Conservation (phyloP, 2,888 invertebrate species). For the Macroteleia sp. region DNA sequence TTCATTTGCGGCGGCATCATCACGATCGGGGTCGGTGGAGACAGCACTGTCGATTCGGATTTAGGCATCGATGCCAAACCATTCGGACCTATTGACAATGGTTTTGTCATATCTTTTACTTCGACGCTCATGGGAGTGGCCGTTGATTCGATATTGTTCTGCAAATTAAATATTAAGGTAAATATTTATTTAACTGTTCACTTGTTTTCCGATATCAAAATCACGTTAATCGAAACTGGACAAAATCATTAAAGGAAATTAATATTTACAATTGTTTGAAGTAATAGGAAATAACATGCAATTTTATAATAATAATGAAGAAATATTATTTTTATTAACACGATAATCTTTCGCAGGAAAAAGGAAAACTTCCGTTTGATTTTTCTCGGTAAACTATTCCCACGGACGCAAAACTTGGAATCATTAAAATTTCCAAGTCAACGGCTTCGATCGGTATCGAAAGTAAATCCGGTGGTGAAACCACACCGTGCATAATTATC, state of each 20-base stretch:
- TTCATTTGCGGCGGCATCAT: constrained; percentile 52
- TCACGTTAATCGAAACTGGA: no score
- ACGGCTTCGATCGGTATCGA: constrained; percentile 61
- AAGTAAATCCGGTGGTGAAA: constrained; percentile 67
- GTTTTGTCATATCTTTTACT: constrained; percentile 14
- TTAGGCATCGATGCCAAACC: constrained; percentile 15
- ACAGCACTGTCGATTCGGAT: constrained; percentile 28
- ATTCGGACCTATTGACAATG: constrained; percentile 22
- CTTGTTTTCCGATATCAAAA: no score
- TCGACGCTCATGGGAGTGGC: constrained; percentile 21
- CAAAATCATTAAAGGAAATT: no score
- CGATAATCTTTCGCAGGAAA: no score
- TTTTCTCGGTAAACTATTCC: no score
- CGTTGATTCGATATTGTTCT: constrained; percentile 27
- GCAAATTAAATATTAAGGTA: no score
- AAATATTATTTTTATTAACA: no score
- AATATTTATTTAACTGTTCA: no score
- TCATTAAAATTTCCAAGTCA: constrained; percentile 55
- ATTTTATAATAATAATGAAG: no score
- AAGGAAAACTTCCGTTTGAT: no score
- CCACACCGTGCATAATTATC: constrained; percentile 42
- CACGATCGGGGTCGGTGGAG: constrained; percentile 40
- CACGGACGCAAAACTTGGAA: constrained; percentile 26
- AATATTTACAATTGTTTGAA: no score
- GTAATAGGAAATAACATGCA: no score